Evolutionary conservation across 1,140 invertebrate species (phyloP).

Genomic region (Drosophila serrata): DNA sequence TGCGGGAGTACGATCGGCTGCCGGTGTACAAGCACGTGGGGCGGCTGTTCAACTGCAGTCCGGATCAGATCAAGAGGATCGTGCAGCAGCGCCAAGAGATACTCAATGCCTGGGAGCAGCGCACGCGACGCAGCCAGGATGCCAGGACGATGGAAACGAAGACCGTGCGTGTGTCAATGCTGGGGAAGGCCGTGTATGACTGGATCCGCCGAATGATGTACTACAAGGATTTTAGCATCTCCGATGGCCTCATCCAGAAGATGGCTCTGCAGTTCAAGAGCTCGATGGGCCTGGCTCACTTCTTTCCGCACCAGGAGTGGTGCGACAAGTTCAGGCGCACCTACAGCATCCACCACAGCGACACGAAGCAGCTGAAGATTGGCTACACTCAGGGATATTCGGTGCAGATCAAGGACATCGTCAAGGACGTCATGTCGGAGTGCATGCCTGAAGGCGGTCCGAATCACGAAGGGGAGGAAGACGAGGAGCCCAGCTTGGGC

Average conservation of each 20-base stretch:
- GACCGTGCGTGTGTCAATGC: conserved; percentile 73
- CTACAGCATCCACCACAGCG: conserved; percentile 68
- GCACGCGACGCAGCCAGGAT: conserved; percentile 72
- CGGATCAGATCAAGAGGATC: conserved; percentile 82
- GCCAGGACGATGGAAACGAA: conserved; percentile 75
- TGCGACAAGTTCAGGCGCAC: conserved; percentile 78
- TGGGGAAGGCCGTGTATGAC: conserved; percentile 78
- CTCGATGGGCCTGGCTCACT: conserved; percentile 73
- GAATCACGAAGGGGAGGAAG: conserved; percentile 32
- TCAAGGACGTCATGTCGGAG: conserved; percentile 72
- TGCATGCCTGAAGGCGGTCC: conserved; percentile 35
- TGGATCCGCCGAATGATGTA: conserved; percentile 85
- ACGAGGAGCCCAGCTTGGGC: conserved; percentile 45
- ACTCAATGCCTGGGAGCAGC: conserved; percentile 76
- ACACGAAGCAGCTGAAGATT: conserved; percentile 71
- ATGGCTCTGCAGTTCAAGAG: conserved; percentile 83
- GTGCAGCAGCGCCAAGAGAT: conserved; percentile 79
- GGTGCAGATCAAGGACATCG: conserved; percentile 81
- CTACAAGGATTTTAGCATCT: conserved; percentile 79
- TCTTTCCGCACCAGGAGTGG: conserved; percentile 83
- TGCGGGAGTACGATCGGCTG: conserved; percentile 75
- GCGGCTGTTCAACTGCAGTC: conserved; percentile 80
- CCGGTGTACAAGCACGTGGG: conserved; percentile 82
- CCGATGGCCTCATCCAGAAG: conserved; percentile 79
- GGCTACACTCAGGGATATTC: conserved; percentile 75